A percentile compares a stretch with the other conserved stretches of the same genome.
phyloP scores from a whole-genome alignment of 2,888 invertebrate genomes.

The Synergus itoensis region DNA sequence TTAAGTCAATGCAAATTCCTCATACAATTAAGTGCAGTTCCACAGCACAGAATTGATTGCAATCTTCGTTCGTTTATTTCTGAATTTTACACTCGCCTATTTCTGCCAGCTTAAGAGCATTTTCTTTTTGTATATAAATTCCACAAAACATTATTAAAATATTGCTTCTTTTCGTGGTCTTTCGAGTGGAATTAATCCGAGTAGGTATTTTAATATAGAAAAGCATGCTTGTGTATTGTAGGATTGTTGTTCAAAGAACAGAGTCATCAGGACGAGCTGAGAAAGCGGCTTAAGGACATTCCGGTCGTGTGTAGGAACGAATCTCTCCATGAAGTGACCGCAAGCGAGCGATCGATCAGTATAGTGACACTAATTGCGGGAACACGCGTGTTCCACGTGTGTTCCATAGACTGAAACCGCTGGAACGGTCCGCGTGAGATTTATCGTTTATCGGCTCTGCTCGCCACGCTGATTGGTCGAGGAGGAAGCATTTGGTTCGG shows the following conservation, averaged over 20 bases:
- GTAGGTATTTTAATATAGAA: neutral
- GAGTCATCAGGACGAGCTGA: constrained; percentile 59
- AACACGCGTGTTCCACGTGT: constrained; percentile 69
- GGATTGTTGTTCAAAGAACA: constrained; percentile 56
- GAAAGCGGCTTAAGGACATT: constrained; percentile 10
- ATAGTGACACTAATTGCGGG: constrained; percentile 73
- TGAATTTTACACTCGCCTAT: constrained; percentile 3
- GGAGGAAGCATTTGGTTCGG: constrained; percentile 50
- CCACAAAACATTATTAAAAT: too few relatives aligned
- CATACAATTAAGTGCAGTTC: constrained; percentile 32
- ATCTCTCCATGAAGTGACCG: constrained; percentile 62
- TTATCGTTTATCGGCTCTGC: constrained; percentile 68
- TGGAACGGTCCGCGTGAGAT: constrained; percentile 66
- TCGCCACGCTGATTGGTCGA: constrained; percentile 67
- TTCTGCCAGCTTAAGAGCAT: neutral
- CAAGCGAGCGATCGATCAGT: constrained; percentile 70
- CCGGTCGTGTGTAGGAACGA: constrained; percentile 50
- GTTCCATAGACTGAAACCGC: constrained; percentile 61
- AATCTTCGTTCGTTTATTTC: constrained; percentile 17
- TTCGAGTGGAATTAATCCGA: neutral
- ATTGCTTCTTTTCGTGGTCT: too few relatives aligned
- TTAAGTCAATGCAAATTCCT: constrained; percentile 29
- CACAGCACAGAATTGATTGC: constrained; percentile 12
- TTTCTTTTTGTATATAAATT: neutral
- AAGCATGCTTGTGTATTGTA: neutral